Conservation (phyloP, 2,797 vertebrate species). For the Argya squamiceps region DNA sequence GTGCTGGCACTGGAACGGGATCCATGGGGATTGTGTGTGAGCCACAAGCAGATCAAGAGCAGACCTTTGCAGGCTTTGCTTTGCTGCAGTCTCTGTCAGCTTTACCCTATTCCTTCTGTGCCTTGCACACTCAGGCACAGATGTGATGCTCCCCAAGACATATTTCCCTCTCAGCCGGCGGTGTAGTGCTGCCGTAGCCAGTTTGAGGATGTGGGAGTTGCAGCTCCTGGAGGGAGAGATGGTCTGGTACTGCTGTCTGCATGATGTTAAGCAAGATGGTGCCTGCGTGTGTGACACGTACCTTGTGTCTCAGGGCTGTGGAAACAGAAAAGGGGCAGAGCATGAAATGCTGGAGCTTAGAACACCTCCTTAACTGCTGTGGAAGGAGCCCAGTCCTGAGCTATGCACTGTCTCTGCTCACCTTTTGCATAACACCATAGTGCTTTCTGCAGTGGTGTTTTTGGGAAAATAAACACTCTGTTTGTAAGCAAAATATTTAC, state of each 20-base stretch:
- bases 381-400: neutral
- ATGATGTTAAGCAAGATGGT: slow-evolving; percentile 33
- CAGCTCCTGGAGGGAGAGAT: slow-evolving; percentile 15
- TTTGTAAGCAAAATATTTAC: neutral
- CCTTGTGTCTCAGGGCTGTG: neutral
- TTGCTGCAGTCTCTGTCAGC: slow-evolving; percentile 37
- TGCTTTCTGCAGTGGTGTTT: neutral
- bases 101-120: slow-evolving; percentile 40
- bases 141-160: slow-evolving; percentile 25
- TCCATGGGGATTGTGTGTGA: neutral
- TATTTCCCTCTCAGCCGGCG: slow-evolving; percentile 18
- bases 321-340: neutral
- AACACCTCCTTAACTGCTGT: neutral
- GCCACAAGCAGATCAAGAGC: slow-evolving; percentile 12
- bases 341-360: neutral
- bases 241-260: slow-evolving; percentile 18
- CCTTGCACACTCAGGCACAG: neutral
- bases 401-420: neutral
- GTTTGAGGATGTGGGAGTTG: slow-evolving; percentile 48
- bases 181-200: neutral
- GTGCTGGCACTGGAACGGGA: neutral
- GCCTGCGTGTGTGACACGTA: neutral
- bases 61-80: slow-evolving; percentile 55
- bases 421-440: neutral
- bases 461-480: neutral